Evolutionary conservation across 2,113 vertebrate genomes (phyloP).

Genomic region (Brachyhypopomus gauderio): DNA sequence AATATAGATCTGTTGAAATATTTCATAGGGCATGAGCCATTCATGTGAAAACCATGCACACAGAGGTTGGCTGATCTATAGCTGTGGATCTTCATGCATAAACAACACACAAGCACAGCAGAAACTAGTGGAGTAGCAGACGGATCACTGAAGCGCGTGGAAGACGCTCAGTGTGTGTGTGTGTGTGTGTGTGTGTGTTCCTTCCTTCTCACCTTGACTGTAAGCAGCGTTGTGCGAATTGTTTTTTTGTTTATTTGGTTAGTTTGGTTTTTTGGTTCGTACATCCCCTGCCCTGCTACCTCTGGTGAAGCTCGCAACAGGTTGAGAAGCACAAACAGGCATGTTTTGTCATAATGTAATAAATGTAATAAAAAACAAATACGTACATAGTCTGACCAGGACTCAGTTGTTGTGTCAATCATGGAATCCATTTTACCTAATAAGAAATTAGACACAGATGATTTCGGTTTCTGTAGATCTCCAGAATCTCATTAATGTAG

Average conservation of each 20-base stretch:
- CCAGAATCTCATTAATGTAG: neutral
- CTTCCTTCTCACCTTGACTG: neutral
- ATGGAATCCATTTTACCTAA: slow-evolving; percentile 16
- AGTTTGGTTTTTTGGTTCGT: neutral
- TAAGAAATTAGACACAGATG: neutral
- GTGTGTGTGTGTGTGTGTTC: neutral
- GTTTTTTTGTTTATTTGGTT: neutral
- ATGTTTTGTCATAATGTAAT: neutral
- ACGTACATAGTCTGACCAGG: slow-evolving; percentile 32
- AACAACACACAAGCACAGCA: neutral
- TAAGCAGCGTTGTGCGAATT: neutral
- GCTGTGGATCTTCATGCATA: too few species aligned
- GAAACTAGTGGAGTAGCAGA: neutral
- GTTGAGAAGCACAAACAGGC: neutral
- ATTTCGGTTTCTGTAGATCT: neutral
- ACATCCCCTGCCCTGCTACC: neutral
- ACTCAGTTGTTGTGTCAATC: neutral
- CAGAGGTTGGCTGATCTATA: too few species aligned
- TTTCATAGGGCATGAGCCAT: too few species aligned
- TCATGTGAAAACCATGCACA: too few species aligned
- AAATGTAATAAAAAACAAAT: slow-evolving; percentile 1
- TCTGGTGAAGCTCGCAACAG: neutral
- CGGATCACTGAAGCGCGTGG: neutral
- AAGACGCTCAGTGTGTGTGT: neutral
- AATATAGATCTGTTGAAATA: too few species aligned